Evolutionary conservation across 1,140 invertebrate species (phyloP), one percentile per base, ranked within the genome.

Genomic region (Triops longicaudatus): DNA sequence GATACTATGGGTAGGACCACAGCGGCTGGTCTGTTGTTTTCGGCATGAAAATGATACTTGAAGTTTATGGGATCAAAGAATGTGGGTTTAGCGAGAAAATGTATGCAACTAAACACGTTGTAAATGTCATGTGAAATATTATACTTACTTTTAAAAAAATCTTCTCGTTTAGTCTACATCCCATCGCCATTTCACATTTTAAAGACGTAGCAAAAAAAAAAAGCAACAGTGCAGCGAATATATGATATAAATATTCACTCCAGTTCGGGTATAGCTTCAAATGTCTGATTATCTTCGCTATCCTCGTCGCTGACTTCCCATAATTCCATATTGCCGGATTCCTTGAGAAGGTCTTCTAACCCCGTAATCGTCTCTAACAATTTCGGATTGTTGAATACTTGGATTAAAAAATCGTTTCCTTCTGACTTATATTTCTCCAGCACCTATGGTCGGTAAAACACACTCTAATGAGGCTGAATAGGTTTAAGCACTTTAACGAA

Each of bases 351-450:
- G 80, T 93, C 87, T 7, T 90, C 90, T 10, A 98, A 85, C 0
- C 95, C 95, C 5, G 95, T 94, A 0, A 98, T 82, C 80, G 93
- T 90, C 86, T 98, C 96, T 73, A 98, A 86, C 85, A 92, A 93
- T 79, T 89, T 90, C 1, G 93, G 90, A 81, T 91, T 89, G 82
- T 96, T 92, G 81, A 97, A 96, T 0, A 92, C 94, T 80, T 93
- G 89, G 7, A 94, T 80, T 22, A 98, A 83, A 83, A 98, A 98
- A 1, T 90, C 88, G 77, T 91, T 89, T 0, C 91, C 90, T 1
- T 90, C 85, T 28, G 84, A 82, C 80, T 84, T 84, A 83, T 93
- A 96, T 44, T 87, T 87, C 17, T 89, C 81, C 26, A 94, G 81
- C 27, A 96, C 87, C 88, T 90, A 73, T 74, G 28, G 74, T 12